These are phyloP conservation scores for Herpetotheres cachinnans DNA, from an alignment of 2,113 vertebrate species.

Conservation along the genomic window DNA sequence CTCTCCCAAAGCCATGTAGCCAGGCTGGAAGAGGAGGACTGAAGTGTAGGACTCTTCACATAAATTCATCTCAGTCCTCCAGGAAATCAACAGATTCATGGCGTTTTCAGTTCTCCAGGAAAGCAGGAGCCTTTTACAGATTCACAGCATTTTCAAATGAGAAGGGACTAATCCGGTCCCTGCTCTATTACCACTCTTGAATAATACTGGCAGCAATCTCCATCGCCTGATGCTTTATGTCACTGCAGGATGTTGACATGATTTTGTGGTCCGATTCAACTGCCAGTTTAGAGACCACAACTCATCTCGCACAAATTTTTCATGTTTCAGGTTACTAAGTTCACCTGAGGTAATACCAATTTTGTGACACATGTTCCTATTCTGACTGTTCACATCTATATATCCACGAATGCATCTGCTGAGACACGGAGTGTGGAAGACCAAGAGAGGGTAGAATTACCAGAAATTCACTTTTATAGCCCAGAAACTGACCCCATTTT, in stretches of 20 bases:
- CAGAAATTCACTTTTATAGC: neutral
- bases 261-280: neutral
- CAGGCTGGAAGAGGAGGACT: neutral
- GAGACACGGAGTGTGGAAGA: neutral
- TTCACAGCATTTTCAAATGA: neutral
- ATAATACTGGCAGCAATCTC: neutral
- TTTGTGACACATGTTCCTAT: neutral
- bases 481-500: neutral
- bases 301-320: neutral
- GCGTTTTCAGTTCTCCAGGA: neutral
- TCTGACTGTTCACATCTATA: neutral
- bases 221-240: neutral
- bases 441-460: neutral
- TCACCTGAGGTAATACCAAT: neutral
- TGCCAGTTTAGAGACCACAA: neutral
- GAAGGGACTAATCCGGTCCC: neutral
- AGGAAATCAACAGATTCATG: neutral
- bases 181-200: neutral
- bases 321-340: neutral
- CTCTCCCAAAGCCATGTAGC: neutral
- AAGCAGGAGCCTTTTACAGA: neutral
- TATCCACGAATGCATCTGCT: accelerated
- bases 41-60: neutral
- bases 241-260: neutral
- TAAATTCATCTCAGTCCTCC: neutral